A percentile compares a stretch with the other conserved stretches of the same genome.
These are phyloP conservation scores for Ascidia mentula DNA, from an alignment of 23 tunicate species.

Conservation along the genomic window DNA sequence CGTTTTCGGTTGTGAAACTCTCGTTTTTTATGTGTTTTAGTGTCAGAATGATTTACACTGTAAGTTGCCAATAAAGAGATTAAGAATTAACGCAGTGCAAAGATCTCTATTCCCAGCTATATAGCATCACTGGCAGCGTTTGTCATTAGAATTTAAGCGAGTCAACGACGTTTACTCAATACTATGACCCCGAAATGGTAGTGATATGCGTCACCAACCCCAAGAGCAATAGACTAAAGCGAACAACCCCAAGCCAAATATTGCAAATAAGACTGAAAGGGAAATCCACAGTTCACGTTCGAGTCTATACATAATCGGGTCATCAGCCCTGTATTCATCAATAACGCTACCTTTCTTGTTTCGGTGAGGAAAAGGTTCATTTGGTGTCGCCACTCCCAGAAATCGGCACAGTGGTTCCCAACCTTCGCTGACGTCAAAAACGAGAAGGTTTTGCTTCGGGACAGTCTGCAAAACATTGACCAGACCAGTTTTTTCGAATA, in stretches of 20 bases:
- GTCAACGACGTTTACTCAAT: no score
- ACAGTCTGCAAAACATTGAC: neutral
- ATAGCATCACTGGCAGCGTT: no score
- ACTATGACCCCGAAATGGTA: no score
- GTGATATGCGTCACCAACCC: no score
- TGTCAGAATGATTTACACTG: neutral
- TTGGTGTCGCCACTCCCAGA: neutral
- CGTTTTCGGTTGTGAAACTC: neutral
- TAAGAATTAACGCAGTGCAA: no score
- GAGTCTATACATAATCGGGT: neutral
- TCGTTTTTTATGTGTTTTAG: neutral
- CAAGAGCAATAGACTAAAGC: neutral
- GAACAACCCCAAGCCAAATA: neutral
- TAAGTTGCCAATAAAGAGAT: slow-evolving; percentile 1
- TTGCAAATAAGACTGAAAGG: neutral
- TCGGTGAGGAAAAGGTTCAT: neutral
- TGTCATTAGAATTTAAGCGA: no score
- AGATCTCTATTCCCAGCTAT: no score
- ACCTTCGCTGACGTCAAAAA: neutral
- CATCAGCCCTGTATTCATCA: neutral
- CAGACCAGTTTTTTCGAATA: no score
- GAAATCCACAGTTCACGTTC: neutral
- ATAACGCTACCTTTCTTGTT: neutral
- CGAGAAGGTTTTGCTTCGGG: neutral
- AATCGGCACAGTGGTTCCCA: neutral